phyloP scores from a whole-genome alignment of 2,797 vertebrate genomes.

The Poeciliopsis presidionis region DNA sequence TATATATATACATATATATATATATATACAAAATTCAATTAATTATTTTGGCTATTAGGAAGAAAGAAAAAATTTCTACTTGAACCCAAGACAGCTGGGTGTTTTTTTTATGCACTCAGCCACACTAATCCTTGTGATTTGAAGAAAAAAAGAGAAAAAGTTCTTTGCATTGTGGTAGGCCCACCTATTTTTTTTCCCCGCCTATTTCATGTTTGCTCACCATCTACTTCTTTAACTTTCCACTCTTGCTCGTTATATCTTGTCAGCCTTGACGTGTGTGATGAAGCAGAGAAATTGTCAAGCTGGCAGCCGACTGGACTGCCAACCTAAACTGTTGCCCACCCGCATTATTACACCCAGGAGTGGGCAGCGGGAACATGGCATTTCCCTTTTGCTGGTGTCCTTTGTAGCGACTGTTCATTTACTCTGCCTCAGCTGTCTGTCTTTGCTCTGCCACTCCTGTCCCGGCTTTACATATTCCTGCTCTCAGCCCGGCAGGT shows the following conservation, averaged over 20 bases:
- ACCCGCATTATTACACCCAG: constrained; percentile 54
- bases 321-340: constrained; percentile 46
- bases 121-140: too few relatives aligned
- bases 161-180: neutral
- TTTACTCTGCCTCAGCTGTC: constrained; percentile 59
- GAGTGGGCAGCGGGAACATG: constrained; percentile 49
- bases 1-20: too few relatives aligned
- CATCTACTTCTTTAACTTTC: constrained; percentile 30
- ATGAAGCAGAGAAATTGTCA: constrained; percentile 50
- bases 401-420: constrained; percentile 64
- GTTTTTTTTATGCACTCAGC: too few relatives aligned
- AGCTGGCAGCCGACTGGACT: constrained; percentile 27
- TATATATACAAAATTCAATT: too few relatives aligned
- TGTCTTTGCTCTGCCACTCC: constrained; percentile 57
- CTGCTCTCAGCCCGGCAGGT: constrained; percentile 26
- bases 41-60: too few relatives aligned
- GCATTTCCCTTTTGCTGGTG: constrained; percentile 48
- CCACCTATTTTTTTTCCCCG: neutral
- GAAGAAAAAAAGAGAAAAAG: neutral
- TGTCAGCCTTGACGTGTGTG: constrained; percentile 54
- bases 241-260: constrained; percentile 32
- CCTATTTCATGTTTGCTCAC: constrained; percentile 9
- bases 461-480: constrained; percentile 47
- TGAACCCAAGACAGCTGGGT: too few relatives aligned
- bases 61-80: too few relatives aligned